Evolutionary conservation across 2,888 invertebrate species (phyloP).

Genomic region (Dione vanillae): DNA sequence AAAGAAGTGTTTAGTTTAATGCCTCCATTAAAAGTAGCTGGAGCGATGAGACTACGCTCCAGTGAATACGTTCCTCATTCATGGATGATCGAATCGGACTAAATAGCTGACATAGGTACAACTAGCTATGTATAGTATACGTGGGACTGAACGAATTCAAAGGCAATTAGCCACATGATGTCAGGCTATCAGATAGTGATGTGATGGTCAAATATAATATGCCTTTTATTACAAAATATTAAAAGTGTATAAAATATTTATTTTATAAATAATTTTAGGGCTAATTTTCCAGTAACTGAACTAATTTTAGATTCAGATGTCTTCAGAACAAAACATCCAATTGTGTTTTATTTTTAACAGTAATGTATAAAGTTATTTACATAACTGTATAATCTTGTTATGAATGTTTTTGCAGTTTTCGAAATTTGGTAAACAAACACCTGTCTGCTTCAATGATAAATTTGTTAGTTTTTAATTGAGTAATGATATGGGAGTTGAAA

Average conservation of each 20-base stretch:
- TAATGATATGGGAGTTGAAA: too few species aligned
- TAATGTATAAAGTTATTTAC: background rate
- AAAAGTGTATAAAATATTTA: background rate
- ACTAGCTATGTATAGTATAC: background rate
- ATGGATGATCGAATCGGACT: constrained; percentile 42
- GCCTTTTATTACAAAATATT: background rate
- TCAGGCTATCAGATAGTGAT: background rate
- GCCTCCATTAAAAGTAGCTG: constrained; percentile 35
- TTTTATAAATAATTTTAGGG: too few species aligned
- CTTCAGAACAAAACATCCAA: background rate
- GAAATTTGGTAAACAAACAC: background rate
- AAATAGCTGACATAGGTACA: constrained; percentile 22
- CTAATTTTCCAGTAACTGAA: too few species aligned
- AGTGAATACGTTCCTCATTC: constrained; percentile 40
- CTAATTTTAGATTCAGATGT: too few species aligned
- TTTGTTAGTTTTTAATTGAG: background rate
- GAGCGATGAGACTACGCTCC: constrained; percentile 40
- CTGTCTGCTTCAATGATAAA: background rate
- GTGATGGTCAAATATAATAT: background rate
- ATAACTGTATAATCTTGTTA: background rate
- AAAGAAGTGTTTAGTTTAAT: constrained; percentile 42
- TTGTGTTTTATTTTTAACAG: background rate
- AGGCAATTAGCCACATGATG: background rate
- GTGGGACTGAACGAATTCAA: background rate
- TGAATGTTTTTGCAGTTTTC: background rate